Conservation (phyloP, 1,140 invertebrate species). For the Yoshiicerus persimilis region DNA sequence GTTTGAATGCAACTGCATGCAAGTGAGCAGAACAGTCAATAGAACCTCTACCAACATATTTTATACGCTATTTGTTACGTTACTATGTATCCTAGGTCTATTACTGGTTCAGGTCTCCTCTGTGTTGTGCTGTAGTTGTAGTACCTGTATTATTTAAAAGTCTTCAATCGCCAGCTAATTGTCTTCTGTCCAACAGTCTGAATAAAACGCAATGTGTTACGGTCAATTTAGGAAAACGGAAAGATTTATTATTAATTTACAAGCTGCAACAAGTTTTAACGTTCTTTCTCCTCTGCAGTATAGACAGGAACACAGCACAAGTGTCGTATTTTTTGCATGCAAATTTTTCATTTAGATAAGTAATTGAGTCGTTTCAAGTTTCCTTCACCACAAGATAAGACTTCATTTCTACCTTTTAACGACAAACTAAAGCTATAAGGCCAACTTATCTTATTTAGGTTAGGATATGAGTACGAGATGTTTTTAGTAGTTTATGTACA, state of each 20-base stretch:
- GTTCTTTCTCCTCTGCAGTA: background rate
- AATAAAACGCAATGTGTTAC: background rate
- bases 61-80: too few relatives aligned
- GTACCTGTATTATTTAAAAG: background rate
- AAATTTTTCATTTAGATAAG: background rate
- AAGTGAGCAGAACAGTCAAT: background rate
- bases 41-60: too few relatives aligned
- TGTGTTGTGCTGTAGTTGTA: too few relatives aligned
- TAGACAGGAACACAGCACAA: background rate
- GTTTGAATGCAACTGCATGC: too few relatives aligned
- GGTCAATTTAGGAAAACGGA: background rate
- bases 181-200: background rate
- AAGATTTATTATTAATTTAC: constrained; percentile 24
- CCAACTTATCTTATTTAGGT: background rate
- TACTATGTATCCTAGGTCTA: too few relatives aligned
- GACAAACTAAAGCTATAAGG: background rate
- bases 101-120: too few relatives aligned
- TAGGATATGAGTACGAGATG: background rate
- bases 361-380: background rate
- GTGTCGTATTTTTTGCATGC: background rate
- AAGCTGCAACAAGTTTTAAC: background rate
- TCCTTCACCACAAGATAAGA: background rate
- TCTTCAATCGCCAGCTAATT: background rate
- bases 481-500: constrained; percentile 3
- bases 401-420: background rate